Evolutionary conservation across 2,888 invertebrate species (phyloP).

Genomic region (Latrodectus elegans): DNA sequence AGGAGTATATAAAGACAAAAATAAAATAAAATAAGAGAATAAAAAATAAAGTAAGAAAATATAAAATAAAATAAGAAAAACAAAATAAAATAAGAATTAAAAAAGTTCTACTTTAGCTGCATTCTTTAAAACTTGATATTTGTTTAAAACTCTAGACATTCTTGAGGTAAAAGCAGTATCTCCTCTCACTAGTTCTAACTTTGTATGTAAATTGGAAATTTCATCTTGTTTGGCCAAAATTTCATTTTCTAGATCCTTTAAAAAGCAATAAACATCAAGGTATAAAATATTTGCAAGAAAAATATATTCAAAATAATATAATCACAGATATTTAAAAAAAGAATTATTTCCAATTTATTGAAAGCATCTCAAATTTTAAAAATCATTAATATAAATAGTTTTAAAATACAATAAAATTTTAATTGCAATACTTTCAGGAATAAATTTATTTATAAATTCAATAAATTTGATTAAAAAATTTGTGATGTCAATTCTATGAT

Average conservation of each 20-base stretch:
- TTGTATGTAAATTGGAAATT: slow-evolving; percentile 82
- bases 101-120: slow-evolving; percentile 79
- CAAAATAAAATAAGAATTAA: not conserved
- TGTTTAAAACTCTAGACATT: slow-evolving; percentile 85
- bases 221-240: slow-evolving; percentile 82
- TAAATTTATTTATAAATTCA: too few relatives aligned
- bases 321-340: too few relatives aligned
- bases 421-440: too few relatives aligned
- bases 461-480: too few relatives aligned
- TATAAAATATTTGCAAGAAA: not conserved
- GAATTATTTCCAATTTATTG: too few relatives aligned
- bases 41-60: not conserved
- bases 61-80: too few relatives aligned
- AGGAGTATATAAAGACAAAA: slow-evolving; percentile 18
- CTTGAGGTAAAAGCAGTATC: slow-evolving; percentile 85
- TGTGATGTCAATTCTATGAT: too few relatives aligned
- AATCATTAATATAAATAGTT: too few relatives aligned
- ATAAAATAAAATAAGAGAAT: too few relatives aligned
- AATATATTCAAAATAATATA: not conserved
- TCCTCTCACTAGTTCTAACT: slow-evolving; percentile 83
- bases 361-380: too few relatives aligned
- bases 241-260: slow-evolving; percentile 80
- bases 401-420: too few relatives aligned
- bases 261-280: slow-evolving; percentile 11
- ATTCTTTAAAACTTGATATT: slow-evolving; percentile 88